Percentiles rank a stretch among this genome's conserved stretches.
phyloP scores from a whole-genome alignment of 2,888 invertebrate genomes.

The Tipula helvola region DNA sequence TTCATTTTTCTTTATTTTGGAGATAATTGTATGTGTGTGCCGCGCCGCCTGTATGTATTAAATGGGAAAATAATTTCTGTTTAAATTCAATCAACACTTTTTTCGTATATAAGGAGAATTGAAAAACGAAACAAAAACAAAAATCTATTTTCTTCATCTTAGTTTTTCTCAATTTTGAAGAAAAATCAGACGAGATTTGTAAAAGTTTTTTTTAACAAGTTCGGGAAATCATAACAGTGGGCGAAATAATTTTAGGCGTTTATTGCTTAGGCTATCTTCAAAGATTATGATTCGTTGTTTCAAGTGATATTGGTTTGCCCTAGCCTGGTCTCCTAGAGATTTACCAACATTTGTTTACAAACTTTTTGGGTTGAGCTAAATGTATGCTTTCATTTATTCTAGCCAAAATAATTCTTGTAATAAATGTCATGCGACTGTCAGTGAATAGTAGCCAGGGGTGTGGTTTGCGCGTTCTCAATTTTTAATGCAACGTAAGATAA shows the following conservation, averaged over 20 bases:
- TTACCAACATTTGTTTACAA: too few species aligned
- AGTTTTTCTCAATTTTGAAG: background rate
- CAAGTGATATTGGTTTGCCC: too few species aligned
- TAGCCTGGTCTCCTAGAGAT: too few species aligned
- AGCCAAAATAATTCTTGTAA: too few species aligned
- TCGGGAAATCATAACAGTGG: background rate
- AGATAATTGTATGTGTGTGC: background rate
- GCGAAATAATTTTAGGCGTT: background rate
- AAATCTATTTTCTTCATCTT: background rate
- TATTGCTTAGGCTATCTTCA: too few species aligned
- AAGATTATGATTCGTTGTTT: too few species aligned
- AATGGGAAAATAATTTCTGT: background rate
- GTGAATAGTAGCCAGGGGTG: too few species aligned
- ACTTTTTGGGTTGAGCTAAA: too few species aligned
- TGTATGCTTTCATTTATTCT: too few species aligned
- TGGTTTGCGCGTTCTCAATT: too few species aligned
- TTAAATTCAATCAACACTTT: background rate
- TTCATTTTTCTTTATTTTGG: background rate
- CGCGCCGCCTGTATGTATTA: background rate
- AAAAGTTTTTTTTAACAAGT: background rate
- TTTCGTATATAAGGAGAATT: background rate
- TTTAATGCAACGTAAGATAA: too few species aligned
- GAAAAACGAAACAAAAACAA: background rate
- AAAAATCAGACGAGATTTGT: background rate
- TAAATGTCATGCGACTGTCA: too few species aligned